These are phyloP conservation scores for Trogon melanurus DNA, from an alignment of 2,113 vertebrate genomes.

Conservation along the genomic window DNA sequence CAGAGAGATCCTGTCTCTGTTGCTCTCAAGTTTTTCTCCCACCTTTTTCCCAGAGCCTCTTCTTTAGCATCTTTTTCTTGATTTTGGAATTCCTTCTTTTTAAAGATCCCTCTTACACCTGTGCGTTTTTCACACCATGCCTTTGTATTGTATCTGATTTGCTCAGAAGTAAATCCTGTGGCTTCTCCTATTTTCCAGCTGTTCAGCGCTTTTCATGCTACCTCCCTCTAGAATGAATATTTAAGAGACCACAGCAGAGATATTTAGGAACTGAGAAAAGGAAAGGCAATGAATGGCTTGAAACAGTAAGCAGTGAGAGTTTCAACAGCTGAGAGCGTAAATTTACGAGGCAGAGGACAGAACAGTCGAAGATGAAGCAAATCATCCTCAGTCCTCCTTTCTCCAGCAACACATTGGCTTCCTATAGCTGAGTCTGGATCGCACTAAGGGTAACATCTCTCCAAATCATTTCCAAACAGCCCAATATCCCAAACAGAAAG, in stretches of 20 bases:
- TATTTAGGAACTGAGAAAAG: not conserved
- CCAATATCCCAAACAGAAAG: not conserved
- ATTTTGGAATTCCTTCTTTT: not conserved
- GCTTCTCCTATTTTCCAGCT: not conserved
- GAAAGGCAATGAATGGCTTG: not conserved
- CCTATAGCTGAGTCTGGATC: not conserved
- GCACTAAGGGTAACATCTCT: not conserved
- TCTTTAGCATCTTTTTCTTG: not conserved
- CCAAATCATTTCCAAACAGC: not conserved
- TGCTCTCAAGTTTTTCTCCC: accelerated
- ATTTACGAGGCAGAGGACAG: not conserved
- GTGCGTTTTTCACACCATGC: no score
- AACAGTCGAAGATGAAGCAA: not conserved
- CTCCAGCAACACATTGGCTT: not conserved
- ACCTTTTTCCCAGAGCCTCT: not conserved
- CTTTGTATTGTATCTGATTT: not conserved
- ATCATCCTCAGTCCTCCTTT: not conserved
- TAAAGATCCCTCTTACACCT: not conserved
- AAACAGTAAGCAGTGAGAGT: not conserved
- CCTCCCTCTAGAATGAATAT: not conserved
- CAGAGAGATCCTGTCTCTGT: not conserved
- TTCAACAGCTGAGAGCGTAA: not conserved
- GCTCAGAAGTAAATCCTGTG: not conserved
- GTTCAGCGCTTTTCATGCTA: not conserved
- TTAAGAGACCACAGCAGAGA: not conserved